These are phyloP conservation scores for Catamblyrhynchus diadema DNA, from an alignment of 2,797 vertebrate species.

Conservation along the genomic window DNA sequence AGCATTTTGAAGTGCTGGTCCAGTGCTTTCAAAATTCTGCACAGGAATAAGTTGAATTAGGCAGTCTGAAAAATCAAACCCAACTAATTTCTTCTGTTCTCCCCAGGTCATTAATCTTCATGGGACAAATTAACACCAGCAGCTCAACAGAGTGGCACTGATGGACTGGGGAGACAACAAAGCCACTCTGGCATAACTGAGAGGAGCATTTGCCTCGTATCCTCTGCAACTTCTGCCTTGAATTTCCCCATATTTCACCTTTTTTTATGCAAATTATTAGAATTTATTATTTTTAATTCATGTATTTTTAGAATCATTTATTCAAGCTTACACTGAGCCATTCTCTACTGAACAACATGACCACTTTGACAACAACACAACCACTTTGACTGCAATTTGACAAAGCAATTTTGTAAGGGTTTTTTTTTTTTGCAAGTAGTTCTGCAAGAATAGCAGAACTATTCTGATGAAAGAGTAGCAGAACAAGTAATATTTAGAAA, in stretches of 20 bases:
- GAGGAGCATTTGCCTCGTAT: background rate
- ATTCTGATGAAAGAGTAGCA: background rate
- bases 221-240: background rate
- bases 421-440: background rate
- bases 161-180: background rate
- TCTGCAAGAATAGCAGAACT: background rate
- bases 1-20: background rate
- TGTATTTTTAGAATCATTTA: background rate
- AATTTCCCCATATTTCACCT: background rate
- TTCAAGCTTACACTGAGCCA: background rate
- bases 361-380: background rate
- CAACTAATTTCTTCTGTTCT: constrained; percentile 24
- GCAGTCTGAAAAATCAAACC: constrained; percentile 32
- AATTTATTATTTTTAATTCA: background rate
- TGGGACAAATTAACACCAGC: constrained; percentile 30
- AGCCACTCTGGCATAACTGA: background rate
- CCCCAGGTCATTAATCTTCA: constrained; percentile 46
- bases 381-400: background rate
- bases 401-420: background rate
- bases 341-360: background rate
- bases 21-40: background rate
- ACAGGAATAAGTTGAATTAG: background rate
- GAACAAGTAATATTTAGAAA: background rate
- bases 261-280: background rate
- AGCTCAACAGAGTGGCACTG: constrained; percentile 26